Percentiles rank a stretch among this genome's conserved stretches.
phyloP scores from a whole-genome alignment of 2,797 vertebrate species.

The Tenualosa thibaudeaui region DNA sequence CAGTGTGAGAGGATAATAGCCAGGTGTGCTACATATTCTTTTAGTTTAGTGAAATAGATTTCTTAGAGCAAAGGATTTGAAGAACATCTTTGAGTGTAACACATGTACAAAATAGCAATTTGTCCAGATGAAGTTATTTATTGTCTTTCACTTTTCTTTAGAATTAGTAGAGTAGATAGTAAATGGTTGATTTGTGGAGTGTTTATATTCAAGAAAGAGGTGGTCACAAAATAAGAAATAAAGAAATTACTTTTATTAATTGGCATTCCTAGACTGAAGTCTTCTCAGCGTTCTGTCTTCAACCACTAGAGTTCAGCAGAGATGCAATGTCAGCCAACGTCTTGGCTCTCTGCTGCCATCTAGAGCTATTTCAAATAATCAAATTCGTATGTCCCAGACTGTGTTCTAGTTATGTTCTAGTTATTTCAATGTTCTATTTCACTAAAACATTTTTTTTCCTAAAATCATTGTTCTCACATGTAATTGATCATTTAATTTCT shows the following conservation, averaged over 20 bases:
- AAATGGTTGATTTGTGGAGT: neutral
- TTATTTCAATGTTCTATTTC: no score
- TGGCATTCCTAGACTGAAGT: neutral
- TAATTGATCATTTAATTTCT: no score
- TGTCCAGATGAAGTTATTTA: neutral
- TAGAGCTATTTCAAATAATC: neutral
- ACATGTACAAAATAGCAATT: neutral
- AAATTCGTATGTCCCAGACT: neutral
- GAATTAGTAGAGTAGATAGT: neutral
- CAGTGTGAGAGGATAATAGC: neutral
- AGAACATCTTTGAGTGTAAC: neutral
- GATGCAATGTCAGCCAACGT: neutral
- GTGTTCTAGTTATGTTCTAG: no score
- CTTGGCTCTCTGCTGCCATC: conserved; percentile 13
- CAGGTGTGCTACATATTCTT: neutral
- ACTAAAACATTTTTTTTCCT: no score
- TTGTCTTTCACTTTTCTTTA: neutral
- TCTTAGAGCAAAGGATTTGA: no score
- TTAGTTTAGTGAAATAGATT: neutral
- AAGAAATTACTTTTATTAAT: neutral
- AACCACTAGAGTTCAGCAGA: neutral
- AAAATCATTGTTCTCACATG: no score
- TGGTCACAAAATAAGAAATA: neutral
- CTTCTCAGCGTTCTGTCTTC: neutral
- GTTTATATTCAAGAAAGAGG: neutral